Conservation (phyloP, 1,140 invertebrate genomes). For the Papilio xuthus region DNA sequence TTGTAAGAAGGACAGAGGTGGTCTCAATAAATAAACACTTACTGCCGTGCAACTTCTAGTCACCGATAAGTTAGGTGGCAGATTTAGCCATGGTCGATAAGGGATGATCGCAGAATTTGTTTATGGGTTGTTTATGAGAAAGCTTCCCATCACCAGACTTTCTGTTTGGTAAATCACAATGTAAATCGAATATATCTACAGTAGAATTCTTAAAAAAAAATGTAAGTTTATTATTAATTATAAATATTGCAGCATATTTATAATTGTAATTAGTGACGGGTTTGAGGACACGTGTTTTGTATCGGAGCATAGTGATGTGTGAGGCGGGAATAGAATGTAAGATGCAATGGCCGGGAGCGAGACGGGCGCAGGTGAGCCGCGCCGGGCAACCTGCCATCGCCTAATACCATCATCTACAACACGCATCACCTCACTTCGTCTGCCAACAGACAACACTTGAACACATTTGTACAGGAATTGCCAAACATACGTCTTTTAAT, state of each 20-base stretch:
- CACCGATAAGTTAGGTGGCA: no score
- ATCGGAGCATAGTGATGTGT: constrained; percentile 65
- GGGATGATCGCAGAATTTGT: no score
- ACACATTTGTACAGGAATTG: constrained; percentile 7
- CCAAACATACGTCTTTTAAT: background rate
- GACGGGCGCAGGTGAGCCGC: constrained; percentile 54
- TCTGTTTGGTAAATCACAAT: background rate
- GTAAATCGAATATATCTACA: background rate
- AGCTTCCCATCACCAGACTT: background rate
- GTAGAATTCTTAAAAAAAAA: no score
- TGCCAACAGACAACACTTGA: constrained; percentile 15
- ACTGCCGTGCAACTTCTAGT: no score
- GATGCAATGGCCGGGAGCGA: constrained; percentile 44
- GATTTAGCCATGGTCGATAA: no score
- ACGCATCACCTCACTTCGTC: constrained; percentile 6
- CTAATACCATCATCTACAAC: background rate
- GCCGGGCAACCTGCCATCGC: constrained; percentile 48
- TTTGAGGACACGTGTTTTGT: constrained; percentile 63
- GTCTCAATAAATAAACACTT: no score
- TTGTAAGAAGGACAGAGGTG: no score
- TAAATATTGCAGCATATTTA: constrained; percentile 32
- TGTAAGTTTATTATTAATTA: constrained; percentile 4
- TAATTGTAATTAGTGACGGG: constrained; percentile 42
- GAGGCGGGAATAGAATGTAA: constrained; percentile 58
- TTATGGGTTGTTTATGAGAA: background rate